phyloP scores from a whole-genome alignment of 1,140 invertebrate species.

The Portunus trituberculatus region DNA sequence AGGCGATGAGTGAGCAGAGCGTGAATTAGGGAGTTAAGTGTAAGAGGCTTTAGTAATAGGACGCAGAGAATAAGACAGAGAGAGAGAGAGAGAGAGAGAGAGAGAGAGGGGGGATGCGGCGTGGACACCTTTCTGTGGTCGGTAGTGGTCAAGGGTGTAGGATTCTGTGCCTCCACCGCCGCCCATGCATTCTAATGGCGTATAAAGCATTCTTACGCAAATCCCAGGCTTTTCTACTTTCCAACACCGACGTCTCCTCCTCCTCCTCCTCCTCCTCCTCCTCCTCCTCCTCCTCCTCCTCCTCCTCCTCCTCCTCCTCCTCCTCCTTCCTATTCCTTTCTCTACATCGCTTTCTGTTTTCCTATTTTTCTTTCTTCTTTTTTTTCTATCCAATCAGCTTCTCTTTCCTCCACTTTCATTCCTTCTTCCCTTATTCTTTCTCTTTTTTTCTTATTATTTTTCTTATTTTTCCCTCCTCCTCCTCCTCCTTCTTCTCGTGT shows the following conservation, averaged over 20 bases:
- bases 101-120: neutral
- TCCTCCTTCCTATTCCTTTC: neutral
- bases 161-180: neutral
- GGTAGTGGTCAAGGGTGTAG: neutral
- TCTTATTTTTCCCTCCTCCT: neutral
- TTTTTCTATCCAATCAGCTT: too few relatives aligned
- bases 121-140: neutral
- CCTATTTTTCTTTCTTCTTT: neutral
- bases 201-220: constrained; percentile 23
- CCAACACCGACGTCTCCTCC: neutral
- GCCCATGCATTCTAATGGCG: neutral
- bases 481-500: neutral
- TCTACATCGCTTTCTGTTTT: neutral
- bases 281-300: neutral
- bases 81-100: neutral
- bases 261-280: neutral
- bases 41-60: neutral
- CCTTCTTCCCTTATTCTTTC: neutral
- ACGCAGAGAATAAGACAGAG: neutral
- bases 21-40: too few relatives aligned
- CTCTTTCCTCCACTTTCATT: neutral
- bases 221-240: neutral
- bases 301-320: neutral
- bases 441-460: neutral
- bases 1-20: too few relatives aligned